A percentile compares a stretch with the other conserved stretches of the same genome.
These are phyloP conservation scores for Columbina picui DNA, from an alignment of 2,113 vertebrate genomes.

Conservation along the genomic window DNA sequence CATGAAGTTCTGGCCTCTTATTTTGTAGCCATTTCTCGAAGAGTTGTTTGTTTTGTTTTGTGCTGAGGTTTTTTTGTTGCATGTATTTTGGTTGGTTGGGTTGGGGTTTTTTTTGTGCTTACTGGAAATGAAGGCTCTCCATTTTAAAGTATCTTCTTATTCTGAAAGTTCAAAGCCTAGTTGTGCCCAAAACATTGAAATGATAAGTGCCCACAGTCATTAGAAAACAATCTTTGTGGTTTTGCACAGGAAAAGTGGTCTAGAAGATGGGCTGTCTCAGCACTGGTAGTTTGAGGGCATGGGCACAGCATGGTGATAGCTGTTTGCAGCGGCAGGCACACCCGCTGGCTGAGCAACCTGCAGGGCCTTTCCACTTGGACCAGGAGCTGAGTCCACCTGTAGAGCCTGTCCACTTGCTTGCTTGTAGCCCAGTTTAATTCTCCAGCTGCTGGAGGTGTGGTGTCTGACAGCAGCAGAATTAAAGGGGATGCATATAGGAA, in stretches of 20 bases:
- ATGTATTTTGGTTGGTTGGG: no score
- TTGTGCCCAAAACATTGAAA: background rate
- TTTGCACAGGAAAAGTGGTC: slow-evolving; percentile 14
- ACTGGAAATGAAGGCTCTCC: background rate
- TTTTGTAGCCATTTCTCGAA: background rate
- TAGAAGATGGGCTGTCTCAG: background rate
- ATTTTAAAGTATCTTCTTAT: background rate
- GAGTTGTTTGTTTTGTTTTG: no score
- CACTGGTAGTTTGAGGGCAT: background rate
- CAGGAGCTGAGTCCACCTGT: background rate
- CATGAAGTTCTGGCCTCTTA: background rate
- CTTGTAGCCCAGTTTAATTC: background rate
- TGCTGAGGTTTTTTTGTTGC: background rate
- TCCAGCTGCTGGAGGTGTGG: background rate
- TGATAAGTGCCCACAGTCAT: background rate
- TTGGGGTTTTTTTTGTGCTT: background rate
- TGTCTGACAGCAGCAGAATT: background rate
- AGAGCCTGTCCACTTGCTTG: background rate
- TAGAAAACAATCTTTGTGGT: slow-evolving; percentile 14
- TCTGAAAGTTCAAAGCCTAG: background rate
- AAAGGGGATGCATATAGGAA: background rate
- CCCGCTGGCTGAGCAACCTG: rapidly evolving
- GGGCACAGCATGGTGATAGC: rapidly evolving
- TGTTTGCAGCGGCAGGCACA: background rate
- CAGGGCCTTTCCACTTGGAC: background rate